These are phyloP conservation scores for Oceanodroma tethys DNA, from an alignment of 2,113 vertebrate genomes.

Conservation along the genomic window DNA sequence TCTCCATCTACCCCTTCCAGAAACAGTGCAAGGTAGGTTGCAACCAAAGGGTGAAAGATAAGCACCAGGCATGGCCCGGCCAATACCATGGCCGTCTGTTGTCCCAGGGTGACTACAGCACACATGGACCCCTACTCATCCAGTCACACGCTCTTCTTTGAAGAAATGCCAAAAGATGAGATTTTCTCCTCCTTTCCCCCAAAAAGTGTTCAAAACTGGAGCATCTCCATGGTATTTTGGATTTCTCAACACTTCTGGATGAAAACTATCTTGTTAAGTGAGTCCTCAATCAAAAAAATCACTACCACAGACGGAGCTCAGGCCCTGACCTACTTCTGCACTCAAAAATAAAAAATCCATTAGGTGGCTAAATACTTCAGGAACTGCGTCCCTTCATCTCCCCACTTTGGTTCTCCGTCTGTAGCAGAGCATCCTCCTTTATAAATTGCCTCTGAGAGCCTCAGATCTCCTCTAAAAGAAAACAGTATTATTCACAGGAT, in stretches of 20 bases:
- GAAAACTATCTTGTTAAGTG: neutral
- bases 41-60: neutral
- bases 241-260: neutral
- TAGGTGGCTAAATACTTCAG: slow-evolving; percentile 50
- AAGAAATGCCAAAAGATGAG: neutral
- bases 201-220: neutral
- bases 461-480: slow-evolving; percentile 50
- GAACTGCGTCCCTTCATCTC: slow-evolving; percentile 34
- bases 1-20: neutral
- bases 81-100: neutral
- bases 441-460: slow-evolving; percentile 54
- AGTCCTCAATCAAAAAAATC: slow-evolving; percentile 23
- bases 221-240: neutral
- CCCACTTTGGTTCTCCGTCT: neutral
- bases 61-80: neutral
- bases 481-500: slow-evolving; percentile 45
- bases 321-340: slow-evolving; percentile 48
- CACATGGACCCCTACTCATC: neutral
- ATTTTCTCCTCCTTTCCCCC: rapidly evolving
- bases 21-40: neutral
- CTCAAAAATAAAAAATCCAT: slow-evolving; percentile 41
- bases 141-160: rapidly evolving
- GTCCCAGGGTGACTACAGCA: neutral
- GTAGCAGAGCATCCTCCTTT: slow-evolving; percentile 4
- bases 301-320: neutral